Evolutionary conservation across 2,797 vertebrate species (phyloP), one percentile per base, ranked within the genome.

Genomic region (Aphelocoma californica): DNA sequence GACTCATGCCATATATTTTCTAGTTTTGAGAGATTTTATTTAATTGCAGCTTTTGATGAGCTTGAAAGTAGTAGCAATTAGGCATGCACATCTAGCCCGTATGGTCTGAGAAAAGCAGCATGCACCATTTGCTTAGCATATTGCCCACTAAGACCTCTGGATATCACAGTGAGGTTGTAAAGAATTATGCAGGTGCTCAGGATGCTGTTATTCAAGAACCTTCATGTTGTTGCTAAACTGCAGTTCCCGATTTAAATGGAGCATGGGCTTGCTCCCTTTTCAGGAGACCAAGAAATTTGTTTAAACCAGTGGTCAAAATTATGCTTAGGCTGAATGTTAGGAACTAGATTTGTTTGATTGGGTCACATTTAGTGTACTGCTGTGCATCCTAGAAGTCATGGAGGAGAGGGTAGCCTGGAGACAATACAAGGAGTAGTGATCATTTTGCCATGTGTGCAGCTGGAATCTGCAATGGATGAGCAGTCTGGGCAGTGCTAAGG

Each of bases 1-100:
- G 92, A 85, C 64, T 96, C 84, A 81, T 80, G 50, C 60, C 85
- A 54, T 81, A 14, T 80, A 64, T 95, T 88, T 96, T 89, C 72
- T 86, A 45, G 26, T 79, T 82, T 83, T 56, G 64, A 81, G 56
- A 71, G 18, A 57, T 73, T 94, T 42, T 51, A 85, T 95, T 75
- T 84, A 80, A 88, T 73, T 88, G 86, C 73, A 86, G 60, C 42
- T 58, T 74, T 72, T 62, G 54, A 51, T 77, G 58, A 95, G 58
- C 48, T 80, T 51, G 82, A 44, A 71, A 71, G n/a, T 50, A 50
- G 19, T 81, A 84, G n/a, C 50, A 86, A 51, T 45, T 80, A 9
- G 57, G 53, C 7, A 3, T 62, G 60, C 61, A 29, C 77, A 57
- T 38, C 42, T 62, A 45, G 42, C 45, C 71, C 48, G 45, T 50